Percentiles rank a stretch among this genome's conserved stretches.
phyloP scores from a whole-genome alignment of 53 echinoderm and acorn worm genomes.

The Pentamera pediparva region DNA sequence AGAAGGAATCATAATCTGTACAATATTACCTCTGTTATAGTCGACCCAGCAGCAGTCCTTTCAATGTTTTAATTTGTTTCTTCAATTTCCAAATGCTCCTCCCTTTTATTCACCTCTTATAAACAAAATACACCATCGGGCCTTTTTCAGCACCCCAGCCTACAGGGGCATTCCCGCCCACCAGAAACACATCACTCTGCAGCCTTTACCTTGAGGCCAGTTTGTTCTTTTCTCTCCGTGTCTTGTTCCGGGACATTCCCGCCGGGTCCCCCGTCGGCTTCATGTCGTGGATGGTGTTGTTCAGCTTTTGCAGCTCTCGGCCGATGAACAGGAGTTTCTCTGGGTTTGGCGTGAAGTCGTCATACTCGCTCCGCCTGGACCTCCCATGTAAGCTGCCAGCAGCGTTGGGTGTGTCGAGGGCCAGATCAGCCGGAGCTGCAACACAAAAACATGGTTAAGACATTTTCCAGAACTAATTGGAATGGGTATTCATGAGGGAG shows the following conservation, averaged over 20 bases:
- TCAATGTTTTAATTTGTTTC: too few species aligned
- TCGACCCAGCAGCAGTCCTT: too few species aligned
- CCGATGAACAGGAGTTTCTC: conserved; percentile 79
- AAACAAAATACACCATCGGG: too few species aligned
- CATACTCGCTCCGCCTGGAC: conserved; percentile 87
- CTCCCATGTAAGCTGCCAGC: conserved; percentile 43
- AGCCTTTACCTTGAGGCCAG: conserved; percentile 75
- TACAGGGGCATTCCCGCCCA: too few species aligned
- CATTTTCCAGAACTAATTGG: too few species aligned
- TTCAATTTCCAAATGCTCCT: too few species aligned
- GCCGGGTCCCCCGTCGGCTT: conserved; percentile 73
- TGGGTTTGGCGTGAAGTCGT: conserved; percentile 95
- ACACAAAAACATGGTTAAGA: too few species aligned
- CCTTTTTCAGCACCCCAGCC: too few species aligned
- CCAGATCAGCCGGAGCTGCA: not conserved
- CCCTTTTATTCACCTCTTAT: too few species aligned
- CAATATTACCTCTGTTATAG: not conserved
- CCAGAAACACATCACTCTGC: too few species aligned
- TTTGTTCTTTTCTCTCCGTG: conserved; percentile 93
- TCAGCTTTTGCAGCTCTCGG: conserved; percentile 90
- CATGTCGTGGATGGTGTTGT: conserved; percentile 81
- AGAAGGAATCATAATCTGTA: too few species aligned
- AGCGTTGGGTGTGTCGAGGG: not conserved
- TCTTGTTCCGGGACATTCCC: conserved; percentile 61
- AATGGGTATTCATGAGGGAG: too few species aligned